Evolutionary conservation across 1,140 invertebrate species (phyloP), one percentile per base, ranked within the genome.

Genomic region (Planococcus citri): DNA sequence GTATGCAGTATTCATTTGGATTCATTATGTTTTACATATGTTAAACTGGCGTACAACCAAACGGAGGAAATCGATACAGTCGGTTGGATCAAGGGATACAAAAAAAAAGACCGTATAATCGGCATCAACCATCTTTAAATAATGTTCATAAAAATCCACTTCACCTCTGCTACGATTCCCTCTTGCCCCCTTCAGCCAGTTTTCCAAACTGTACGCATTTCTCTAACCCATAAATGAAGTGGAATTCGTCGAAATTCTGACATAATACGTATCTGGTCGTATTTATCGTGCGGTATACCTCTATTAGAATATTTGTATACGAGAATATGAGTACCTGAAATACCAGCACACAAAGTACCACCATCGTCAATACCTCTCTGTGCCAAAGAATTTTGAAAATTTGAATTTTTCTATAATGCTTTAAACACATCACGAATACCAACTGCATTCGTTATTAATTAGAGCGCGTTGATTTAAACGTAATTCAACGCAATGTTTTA

Each of bases 21-120:
- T 51, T 51, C 41, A 51, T 51, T 51, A 51, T 51, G 41, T 51
- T 51, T 51, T 51, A 51, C 41, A 51, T 51, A 51, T 51, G 41
- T 51, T 51, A 51, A 51, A n/a, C 41, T 12, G 12, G 41, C 14
- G 33, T 14, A 37, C 33, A 14, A 14, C 33, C 6, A 14, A 37
- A 14, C 41, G 17, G 41, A 14, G 41, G 41, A 51, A 51, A 51
- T 51, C 41, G 41, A 51, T 51, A 51, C n/a, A 51, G 41, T 51
- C 41, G 41, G 41, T 51, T 20, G 41, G 12, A 51, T 51, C 41
- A 51, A 51, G 41, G 41, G 41, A 51, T 51, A 51, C n/a, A n/a
- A n/a, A n/a, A n/a, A n/a, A n/a, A n/a, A 20, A 51, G 12, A 33
- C 4, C n/a, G 41, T 51, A 51, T 51, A 51, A 51, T 51, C 41